Evolutionary conservation across 2,797 vertebrate species (phyloP).

Genomic region (Okamejei kenojei): DNA sequence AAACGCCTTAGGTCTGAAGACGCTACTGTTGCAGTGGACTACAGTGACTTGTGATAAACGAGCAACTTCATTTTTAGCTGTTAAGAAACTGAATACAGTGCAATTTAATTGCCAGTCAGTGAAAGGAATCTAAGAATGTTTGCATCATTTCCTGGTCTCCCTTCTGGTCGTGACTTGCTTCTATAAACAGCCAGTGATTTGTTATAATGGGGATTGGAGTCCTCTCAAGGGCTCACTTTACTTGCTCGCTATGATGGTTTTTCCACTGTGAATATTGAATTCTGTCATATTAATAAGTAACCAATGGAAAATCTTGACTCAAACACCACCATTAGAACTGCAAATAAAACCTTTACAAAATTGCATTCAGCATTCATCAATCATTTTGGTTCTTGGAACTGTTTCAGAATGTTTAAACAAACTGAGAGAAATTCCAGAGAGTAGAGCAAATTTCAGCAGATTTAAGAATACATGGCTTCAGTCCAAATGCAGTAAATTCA

Average conservation of each 20-base stretch:
- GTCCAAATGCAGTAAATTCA: conserved; percentile 31
- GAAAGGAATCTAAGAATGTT: conserved; percentile 35
- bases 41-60: conserved; percentile 38
- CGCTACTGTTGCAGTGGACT: conserved; percentile 23
- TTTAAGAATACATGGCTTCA: conserved; percentile 26
- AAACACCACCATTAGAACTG: conserved; percentile 19
- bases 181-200: conserved; percentile 38
- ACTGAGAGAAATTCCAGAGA: not conserved
- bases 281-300: conserved; percentile 29
- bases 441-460: not conserved
- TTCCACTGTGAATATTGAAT: conserved; percentile 33
- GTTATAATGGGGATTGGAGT: conserved; percentile 36
- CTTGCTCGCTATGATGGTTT: conserved; percentile 15
- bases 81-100: conserved; percentile 37
- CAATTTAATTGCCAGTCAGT: conserved; percentile 37
- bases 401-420: conserved; percentile 13
- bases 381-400: conserved; percentile 27
- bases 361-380: not conserved
- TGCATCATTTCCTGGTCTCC: conserved; percentile 37
- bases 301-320: conserved; percentile 16
- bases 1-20: conserved; percentile 70
- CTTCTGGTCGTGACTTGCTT: conserved; percentile 35
- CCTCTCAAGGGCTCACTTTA: conserved; percentile 34
- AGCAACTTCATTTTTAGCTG: conserved; percentile 33
- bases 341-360: conserved; percentile 28